phyloP scores from a whole-genome alignment of 2,113 vertebrate species.

The Gasterosteus aculeatus region DNA sequence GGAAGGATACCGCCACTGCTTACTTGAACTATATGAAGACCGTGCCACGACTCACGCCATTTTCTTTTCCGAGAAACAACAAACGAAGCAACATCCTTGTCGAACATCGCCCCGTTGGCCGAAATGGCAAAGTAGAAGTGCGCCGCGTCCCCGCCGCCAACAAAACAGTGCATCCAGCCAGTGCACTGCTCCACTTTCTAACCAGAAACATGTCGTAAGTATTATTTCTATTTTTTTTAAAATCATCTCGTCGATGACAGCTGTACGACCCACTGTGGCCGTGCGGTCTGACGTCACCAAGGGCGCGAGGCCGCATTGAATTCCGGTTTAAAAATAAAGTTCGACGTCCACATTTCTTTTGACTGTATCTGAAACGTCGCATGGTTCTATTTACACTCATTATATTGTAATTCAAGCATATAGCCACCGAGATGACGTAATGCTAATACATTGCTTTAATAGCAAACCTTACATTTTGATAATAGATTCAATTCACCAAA shows the following conservation, averaged over 20 bases:
- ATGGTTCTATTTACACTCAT: rapidly evolving
- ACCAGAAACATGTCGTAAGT: constrained; percentile 83
- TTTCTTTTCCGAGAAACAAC: neutral
- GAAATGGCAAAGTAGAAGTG: constrained; percentile 80
- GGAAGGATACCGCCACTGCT: constrained; percentile 56
- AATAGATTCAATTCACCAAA: neutral
- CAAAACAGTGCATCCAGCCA: constrained; percentile 80
- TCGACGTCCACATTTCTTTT: neutral
- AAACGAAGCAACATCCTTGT: neutral
- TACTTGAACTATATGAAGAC: constrained; percentile 16
- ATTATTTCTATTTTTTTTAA: constrained; percentile 8
- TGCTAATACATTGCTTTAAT: neutral
- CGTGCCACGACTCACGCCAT: neutral
- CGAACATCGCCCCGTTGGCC: constrained; percentile 55
- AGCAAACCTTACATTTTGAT: neutral
- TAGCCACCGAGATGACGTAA: neutral
- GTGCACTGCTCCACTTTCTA: constrained; percentile 79
- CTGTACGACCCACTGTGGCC: neutral
- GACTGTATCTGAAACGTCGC: rapidly evolving
- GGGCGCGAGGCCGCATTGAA: rapidly evolving
- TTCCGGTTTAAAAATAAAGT: neutral
- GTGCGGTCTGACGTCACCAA: neutral
- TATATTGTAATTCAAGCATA: neutral
- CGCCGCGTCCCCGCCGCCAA: constrained; percentile 72
- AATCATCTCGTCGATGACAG: neutral